Evolutionary conservation across 2,888 invertebrate species (phyloP), one percentile per base, ranked within the genome.

Genomic region (Clivina fossor): DNA sequence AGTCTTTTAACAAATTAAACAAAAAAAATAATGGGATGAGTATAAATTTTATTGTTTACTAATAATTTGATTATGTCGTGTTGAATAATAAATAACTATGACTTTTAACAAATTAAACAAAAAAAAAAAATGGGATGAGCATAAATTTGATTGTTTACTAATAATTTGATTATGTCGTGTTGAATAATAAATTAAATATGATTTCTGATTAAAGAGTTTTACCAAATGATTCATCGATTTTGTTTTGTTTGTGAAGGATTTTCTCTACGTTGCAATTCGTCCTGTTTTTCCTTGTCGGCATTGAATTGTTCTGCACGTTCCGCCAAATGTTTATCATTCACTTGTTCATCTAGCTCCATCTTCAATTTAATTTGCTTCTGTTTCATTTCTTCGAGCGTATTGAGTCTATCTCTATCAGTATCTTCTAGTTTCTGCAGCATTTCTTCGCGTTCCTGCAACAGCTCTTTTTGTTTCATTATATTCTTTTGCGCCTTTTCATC

Each of bases 381-480:
- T 19, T 73, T 73, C 49, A 80, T 78, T 41, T 75, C 69, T 62
- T 78, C 76, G 56, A 69, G 74, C 20, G 74, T 66, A 26, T 60
- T 49, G 30, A 70, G 67, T 26, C 82, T 74, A 62, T 81, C 78
- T 24, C 75, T 68, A 56, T 80, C 76, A 69, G 75, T 78, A 56
- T 66, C 71, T 65, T 82, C 81, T 70, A 82, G 76, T 26, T 77
- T 73, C 11, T 73, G 71, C 3, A 81, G 63, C 62, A 81, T 78
- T 62, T 74, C 71, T 69, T 82, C 80, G 26, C 81, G 69, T 61
- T 82, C 81, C 11, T 74, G 58, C 9, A 81, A 74, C 59, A 81
- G 75, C 37, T 69, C 72, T 35, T 69, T 72, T 68, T 80, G 81
- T 61, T 67, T 67, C 60, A 72, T 69, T 58, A 75, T 71, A 62